Percentiles rank a stretch among this genome's conserved stretches.
phyloP scores from a whole-genome alignment of 2,888 invertebrate species.

The Odontothrips loti region DNA sequence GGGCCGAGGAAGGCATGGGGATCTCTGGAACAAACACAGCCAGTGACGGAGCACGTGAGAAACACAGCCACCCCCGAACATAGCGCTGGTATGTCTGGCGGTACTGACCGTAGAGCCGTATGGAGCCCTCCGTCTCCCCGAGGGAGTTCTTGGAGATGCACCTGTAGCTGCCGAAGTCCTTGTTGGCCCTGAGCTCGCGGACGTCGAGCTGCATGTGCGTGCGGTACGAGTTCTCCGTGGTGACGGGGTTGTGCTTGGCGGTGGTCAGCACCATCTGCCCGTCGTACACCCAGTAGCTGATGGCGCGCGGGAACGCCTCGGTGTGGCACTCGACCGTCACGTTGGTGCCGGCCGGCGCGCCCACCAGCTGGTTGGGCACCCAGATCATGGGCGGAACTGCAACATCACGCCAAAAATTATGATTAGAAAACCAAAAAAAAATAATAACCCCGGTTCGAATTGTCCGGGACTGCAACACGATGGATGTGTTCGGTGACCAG shows the following conservation, averaged over 20 bases:
- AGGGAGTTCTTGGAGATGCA: slow-evolving; percentile 92
- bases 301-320: slow-evolving; percentile 86
- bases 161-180: slow-evolving; percentile 85
- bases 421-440: not conserved
- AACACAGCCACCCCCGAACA: too few species aligned
- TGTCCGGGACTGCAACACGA: too few species aligned
- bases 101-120: slow-evolving; percentile 82
- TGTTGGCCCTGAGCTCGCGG: slow-evolving; percentile 66
- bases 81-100: too few species aligned
- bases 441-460: too few species aligned
- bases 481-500: too few species aligned
- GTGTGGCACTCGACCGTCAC: slow-evolving; percentile 90
- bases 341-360: slow-evolving; percentile 84
- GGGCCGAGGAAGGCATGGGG: slow-evolving; percentile 79
- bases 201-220: slow-evolving; percentile 87
- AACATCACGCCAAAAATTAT: slow-evolving; percentile 40
- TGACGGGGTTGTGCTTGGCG: slow-evolving; percentile 79
- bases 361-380: slow-evolving; percentile 90
- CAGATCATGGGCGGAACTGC: slow-evolving; percentile 90
- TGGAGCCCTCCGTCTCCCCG: slow-evolving; percentile 89
- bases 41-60: slow-evolving; percentile 34
- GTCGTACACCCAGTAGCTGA: slow-evolving; percentile 89
- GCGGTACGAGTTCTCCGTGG: slow-evolving; percentile 80
- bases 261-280: slow-evolving; percentile 85
- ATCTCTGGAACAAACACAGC: slow-evolving; percentile 63